Evolutionary conservation across 2,888 invertebrate species (phyloP), one percentile per base, ranked within the genome.

Genomic region (Linyphia triangularis): DNA sequence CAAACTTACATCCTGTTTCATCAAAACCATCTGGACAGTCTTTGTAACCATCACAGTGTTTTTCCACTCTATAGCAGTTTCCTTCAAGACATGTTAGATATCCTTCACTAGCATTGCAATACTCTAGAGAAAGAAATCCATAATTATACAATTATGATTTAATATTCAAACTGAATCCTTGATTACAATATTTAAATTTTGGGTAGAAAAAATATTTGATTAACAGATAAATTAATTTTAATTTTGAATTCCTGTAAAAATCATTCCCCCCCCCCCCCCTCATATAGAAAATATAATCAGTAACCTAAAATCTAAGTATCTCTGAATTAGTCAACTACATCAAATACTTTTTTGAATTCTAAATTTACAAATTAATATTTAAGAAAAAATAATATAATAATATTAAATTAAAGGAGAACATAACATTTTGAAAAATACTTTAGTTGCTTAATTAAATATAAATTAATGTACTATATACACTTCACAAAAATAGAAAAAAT

Each of bases 21-120:
- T 98, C 98, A 0, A 96, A 96, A 28, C 96, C 96, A 93, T 97
- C 97, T 19, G 95, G 94, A 91, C 98, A 98, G 92, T 98, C 97
- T 59, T 93, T 93, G 13, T 93, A 91, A 0, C 95, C 95, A 93
- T 99, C 96, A 92, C 98, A 99, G 84, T 94, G 95, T 91, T 96
- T 95, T 2, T 94, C 94, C 28, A 95, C 91, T 51, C 95, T 94
- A 93, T 96, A 98, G 93, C 98, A 98, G 78, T 95, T 94, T 9
- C 92, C 92, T 90, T 95, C 95, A 73, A 98, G 93, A 91, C 98
- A 98, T 92, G 98, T 96, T 0, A 94, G 95, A 89, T 94, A 95
- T 0, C 97, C 97, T 37, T 94, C 93, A 0, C 95, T 95, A 28
- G 93, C 92, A 93, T 97, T 97, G 92, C 97, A 97, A 79, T 92